phyloP scores from a whole-genome alignment of 1,140 invertebrate genomes.

The Drosophila tani region DNA sequence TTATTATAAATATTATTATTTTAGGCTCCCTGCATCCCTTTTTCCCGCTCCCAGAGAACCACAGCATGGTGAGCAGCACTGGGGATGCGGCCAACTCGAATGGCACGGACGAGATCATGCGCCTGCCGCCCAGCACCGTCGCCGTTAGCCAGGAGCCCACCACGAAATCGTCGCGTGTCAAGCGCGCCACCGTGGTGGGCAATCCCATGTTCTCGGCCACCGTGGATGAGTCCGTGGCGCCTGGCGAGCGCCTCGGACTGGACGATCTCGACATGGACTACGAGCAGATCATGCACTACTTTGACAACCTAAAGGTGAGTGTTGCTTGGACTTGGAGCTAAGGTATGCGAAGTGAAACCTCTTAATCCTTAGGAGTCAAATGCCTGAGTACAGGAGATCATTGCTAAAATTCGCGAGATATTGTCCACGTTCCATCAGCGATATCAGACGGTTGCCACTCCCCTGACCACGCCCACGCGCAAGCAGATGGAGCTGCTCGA shows the following conservation, averaged over 20 bases:
- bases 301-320: conserved; percentile 97
- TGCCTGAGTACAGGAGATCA: conserved; percentile 92
- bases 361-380: conserved; percentile 87
- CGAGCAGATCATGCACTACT: conserved; percentile 98
- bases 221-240: conserved; percentile 84
- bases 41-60: conserved; percentile 51
- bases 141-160: conserved; percentile 85
- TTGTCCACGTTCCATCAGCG: conserved; percentile 90
- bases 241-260: conserved; percentile 87
- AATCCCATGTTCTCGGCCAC: conserved; percentile 92
- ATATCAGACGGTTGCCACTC: conserved; percentile 85
- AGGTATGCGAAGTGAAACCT: not conserved
- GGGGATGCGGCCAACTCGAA: conserved; percentile 73
- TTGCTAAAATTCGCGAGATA: conserved; percentile 91
- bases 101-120: conserved; percentile 69
- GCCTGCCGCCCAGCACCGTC: conserved; percentile 61
- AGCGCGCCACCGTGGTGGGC: conserved; percentile 93
- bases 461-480: conserved; percentile 66
- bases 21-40: too few species aligned
- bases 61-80: conserved; percentile 70
- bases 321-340: conserved; percentile 4
- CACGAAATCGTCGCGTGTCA: conserved; percentile 86
- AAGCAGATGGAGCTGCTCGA: conserved; percentile 72
- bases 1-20: too few species aligned
- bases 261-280: conserved; percentile 97